phyloP scores from a whole-genome alignment of 2,113 vertebrate genomes.

The Motacilla tschutschensis region DNA sequence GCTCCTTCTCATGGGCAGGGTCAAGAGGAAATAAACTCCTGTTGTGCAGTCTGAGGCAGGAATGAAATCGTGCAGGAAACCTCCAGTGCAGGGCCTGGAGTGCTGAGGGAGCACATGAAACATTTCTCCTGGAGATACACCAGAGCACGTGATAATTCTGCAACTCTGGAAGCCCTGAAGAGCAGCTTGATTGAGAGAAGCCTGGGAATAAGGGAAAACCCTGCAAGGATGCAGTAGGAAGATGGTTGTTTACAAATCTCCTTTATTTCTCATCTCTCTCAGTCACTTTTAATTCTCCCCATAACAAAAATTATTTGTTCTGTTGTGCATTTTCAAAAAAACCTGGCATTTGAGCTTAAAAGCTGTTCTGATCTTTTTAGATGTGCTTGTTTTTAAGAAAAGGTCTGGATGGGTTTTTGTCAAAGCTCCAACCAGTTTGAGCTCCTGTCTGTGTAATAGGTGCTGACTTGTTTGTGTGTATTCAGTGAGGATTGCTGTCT shows the following conservation, averaged over 20 bases:
- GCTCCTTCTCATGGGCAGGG: not conserved
- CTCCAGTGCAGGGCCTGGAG: not conserved
- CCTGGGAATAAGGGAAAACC: not conserved
- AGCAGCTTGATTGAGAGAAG: not conserved
- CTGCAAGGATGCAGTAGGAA: not conserved
- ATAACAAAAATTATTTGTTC: not conserved
- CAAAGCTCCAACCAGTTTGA: not conserved
- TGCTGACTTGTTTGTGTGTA: constrained; percentile 1
- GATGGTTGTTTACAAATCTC: not conserved
- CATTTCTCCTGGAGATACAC: not conserved
- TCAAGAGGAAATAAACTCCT: not conserved
- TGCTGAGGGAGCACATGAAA: not conserved
- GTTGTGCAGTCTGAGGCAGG: not conserved
- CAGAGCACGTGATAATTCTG: not conserved
- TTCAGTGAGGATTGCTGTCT: constrained; percentile 31
- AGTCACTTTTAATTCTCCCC: not conserved
- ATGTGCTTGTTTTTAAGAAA: constrained; percentile 24
- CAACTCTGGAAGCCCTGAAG: not conserved
- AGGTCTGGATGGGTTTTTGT: constrained; percentile 22
- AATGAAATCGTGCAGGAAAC: not conserved
- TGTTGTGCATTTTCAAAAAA: not conserved
- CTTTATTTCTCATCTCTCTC: not conserved
- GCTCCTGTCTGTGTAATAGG: constrained; percentile 31
- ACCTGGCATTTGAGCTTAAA: not conserved
- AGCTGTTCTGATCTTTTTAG: constrained; percentile 15